Conservation (phyloP, 2,797 vertebrate genomes). For the Peromyscus nudipes region DNA sequence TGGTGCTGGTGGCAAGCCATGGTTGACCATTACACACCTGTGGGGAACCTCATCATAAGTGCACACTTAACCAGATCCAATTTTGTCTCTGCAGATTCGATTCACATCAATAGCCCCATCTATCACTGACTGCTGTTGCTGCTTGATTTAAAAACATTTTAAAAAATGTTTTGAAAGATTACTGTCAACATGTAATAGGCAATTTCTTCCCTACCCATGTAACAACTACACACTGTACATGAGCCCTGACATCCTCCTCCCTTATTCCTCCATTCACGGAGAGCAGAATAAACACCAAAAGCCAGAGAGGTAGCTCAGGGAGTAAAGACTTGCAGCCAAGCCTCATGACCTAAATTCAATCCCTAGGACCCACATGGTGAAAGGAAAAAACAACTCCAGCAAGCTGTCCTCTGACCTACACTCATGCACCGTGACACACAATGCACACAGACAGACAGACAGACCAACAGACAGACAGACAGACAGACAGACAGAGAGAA, state of each 20-base stretch:
- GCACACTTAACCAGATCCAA: conserved; percentile 93
- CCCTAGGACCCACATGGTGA: not conserved
- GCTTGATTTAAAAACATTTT: conserved; percentile 86
- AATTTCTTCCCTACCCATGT: conserved; percentile 87
- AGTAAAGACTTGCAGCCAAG: not conserved
- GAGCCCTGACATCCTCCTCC: conserved; percentile 84
- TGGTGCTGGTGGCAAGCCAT: conserved; percentile 83
- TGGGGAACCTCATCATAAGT: conserved; percentile 92
- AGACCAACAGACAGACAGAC: not conserved
- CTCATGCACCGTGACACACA: not conserved
- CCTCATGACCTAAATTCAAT: not conserved
- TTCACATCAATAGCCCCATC: conserved; percentile 90
- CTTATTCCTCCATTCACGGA: conserved; percentile 87
- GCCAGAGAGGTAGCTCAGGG: not conserved
- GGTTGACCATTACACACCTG: conserved; percentile 93
- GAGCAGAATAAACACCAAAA: not conserved
- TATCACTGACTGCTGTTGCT: conserved; percentile 88
- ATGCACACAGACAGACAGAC: not conserved
- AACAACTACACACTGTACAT: conserved; percentile 88
- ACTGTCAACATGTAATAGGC: conserved; percentile 86
- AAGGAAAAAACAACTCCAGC: not conserved
- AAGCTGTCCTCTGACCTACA: not conserved
- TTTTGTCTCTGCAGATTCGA: conserved; percentile 92
- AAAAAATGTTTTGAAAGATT: conserved; percentile 86
- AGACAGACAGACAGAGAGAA: not conserved